These are phyloP conservation scores for Ylistrum balloti DNA, from an alignment of 1,140 invertebrate species.

Conservation along the genomic window DNA sequence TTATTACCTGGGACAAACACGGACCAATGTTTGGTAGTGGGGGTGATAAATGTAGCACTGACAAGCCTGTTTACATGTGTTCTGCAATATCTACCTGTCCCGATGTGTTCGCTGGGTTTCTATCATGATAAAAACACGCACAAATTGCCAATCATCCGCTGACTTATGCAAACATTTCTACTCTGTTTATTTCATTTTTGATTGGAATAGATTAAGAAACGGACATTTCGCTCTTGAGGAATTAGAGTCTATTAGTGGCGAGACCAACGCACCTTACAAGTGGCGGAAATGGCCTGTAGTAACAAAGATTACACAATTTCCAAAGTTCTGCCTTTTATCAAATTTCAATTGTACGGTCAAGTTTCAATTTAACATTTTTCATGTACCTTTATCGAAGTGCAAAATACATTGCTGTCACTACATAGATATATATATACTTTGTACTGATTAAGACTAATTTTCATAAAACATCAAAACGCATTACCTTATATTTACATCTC, in stretches of 20 bases:
- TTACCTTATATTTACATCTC: no score
- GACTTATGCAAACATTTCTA: conserved; percentile 34
- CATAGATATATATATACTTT: no score
- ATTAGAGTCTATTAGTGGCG: conserved; percentile 10
- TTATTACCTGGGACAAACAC: conserved; percentile 16
- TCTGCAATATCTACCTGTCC: conserved; percentile 37
- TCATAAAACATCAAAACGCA: no score
- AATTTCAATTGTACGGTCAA: no score
- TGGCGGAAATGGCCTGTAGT: neutral
- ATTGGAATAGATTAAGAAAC: conserved; percentile 8
- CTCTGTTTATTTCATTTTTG: conserved; percentile 12
- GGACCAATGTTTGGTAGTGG: conserved; percentile 16
- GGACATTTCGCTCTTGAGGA: conserved; percentile 37
- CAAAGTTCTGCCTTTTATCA: no score
- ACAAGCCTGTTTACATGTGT: conserved; percentile 30
- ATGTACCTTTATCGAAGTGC: no score
- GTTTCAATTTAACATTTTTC: no score
- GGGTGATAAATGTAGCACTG: conserved; percentile 17
- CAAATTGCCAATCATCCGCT: conserved; percentile 29
- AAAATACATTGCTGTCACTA: no score
- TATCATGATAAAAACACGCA: conserved; percentile 39
- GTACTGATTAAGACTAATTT: no score
- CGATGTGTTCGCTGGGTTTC: neutral
- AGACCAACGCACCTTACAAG: conserved; percentile 2
- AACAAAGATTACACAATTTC: no score